Conservation (phyloP, 2,113 vertebrate species). For the Stomatorhinus ivindoensis region DNA sequence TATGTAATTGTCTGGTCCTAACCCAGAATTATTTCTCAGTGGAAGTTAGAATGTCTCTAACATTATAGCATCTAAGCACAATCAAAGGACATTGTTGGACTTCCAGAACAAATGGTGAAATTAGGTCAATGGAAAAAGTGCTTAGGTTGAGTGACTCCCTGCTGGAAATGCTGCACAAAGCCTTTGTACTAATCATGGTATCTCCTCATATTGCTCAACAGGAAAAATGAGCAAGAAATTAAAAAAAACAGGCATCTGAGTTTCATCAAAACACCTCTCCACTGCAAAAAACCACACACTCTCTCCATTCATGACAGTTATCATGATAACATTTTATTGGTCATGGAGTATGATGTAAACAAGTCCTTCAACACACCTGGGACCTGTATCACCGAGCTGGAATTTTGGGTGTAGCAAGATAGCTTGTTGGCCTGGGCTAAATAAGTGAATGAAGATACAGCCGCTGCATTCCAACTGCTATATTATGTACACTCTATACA, state of each 20-base stretch:
- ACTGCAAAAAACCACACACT: background rate
- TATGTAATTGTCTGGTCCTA: slow-evolving; percentile 12
- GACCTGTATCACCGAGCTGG: background rate
- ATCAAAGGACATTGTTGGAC: background rate
- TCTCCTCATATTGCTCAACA: background rate
- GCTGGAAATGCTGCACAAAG: slow-evolving; percentile 22
- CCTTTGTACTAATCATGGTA: slow-evolving; percentile 11
- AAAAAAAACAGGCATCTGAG: background rate
- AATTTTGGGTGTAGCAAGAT: background rate
- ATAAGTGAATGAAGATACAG: background rate
- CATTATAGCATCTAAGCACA: slow-evolving; percentile 31
- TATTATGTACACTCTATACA: too few species aligned
- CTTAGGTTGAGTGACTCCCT: slow-evolving; percentile 24
- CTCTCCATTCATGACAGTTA: background rate
- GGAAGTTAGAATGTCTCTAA: slow-evolving; percentile 37
- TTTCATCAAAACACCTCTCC: slow-evolving; percentile 8
- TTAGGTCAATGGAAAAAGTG: slow-evolving; percentile 36
- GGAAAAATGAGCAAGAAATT: background rate
- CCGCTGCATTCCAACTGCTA: too few species aligned
- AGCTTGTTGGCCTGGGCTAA: background rate
- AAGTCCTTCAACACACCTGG: background rate
- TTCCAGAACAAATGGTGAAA: slow-evolving; percentile 41
- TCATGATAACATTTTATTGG: slow-evolving; percentile 7
- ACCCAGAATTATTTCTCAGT: slow-evolving; percentile 10
- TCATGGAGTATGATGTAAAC: slow-evolving; percentile 17